Evolutionary conservation across 2,797 vertebrate species (phyloP), one percentile per base, ranked within the genome.

Genomic region (Coregonus suidteri): DNA sequence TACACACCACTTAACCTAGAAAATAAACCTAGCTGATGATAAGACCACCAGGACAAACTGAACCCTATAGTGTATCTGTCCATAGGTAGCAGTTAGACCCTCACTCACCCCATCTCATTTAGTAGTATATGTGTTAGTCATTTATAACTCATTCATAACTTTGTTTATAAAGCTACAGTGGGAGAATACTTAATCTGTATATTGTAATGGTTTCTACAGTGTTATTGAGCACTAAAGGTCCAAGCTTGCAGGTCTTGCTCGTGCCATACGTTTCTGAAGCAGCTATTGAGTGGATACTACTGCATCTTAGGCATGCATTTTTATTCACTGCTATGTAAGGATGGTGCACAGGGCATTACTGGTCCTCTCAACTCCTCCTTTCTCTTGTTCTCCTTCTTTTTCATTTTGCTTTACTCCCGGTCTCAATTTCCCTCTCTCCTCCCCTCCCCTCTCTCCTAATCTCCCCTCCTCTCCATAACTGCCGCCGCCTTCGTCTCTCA

Each of bases 401-500:
- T 47, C 7, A 53, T 14, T 15, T 14, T 53, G 51, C 9, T 53
- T 13, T 53, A 11, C 34, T 25, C 25, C 25, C 25, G 25, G 25
- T 25, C 25, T 25, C 15, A 56, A 1, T 30, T 15, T 37, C 4
- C 37, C 41, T 41, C 41, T 9, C 41, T 47, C 25, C 25, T 25
- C 25, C 25, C 25, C 25, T 34, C 31, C 3, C 31, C 31, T 34
- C 2, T 34, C 3, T 34, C 31, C 31, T 34, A 37, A 1, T 18
- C 25, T 47, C 34, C 34, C 6, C 1, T 18, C 15, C 34, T 18
- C 1, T 6, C 16, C 34, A 13, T 35, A 4, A 4, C 13, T 25
- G 14, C n/a, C 47, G 13, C 7, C 41, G 9, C 31, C 20, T 18
- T 14, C 7, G 0, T 20, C 47, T 4, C 82, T 94, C 92, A 97